Evolutionary conservation across 2,113 vertebrate species (phyloP), one percentile per base, ranked within the genome.

Genomic region (Mesitornis unicolor): DNA sequence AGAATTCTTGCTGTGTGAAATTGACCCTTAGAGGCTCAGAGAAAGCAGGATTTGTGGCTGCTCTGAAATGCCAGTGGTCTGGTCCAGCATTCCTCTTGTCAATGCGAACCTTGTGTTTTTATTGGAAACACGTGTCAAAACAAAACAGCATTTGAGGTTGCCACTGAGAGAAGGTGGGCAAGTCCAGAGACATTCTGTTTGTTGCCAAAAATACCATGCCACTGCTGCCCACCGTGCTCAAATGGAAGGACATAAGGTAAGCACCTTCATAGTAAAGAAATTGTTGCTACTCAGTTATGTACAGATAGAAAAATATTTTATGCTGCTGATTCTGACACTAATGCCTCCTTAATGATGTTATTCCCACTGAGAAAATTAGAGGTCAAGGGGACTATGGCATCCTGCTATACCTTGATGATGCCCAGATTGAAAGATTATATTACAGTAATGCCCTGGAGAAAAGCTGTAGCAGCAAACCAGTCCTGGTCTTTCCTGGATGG

Each of bases 71-170:
- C 87, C 76, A 83, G 95, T 57, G 88, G 93, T 97, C 83, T 94
- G 92, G 65, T 79, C 89, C 91, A 88, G 83, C 96, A 96, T 97
- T 97, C 97, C 97, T 91, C 96, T 98, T 93, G 93, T 96, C 88
- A 93, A 93, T 96, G 81, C 15, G 22, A 96, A 93, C 82, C 79
- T 94, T 89, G 93, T 96, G 90, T 92, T 96, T 97, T 96, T 90
- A 98, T 98, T 96, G 89, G 95, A 98, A 98, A 96, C 97, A 98
- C 59, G 84, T 98, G 97, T 97, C 90, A 91, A 96, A 94, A 94
- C 65, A 88, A 97, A 95, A 84, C 56, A 90, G 93, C 1, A 0
- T 77, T 80, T 36, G 79, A 93, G 90, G 70, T 67, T 20, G 87
- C 83, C 94, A 74, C 93, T 68, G 73, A 77, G 68, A 80, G 90